Evolutionary conservation across 1,140 invertebrate genomes (phyloP).

Genomic region (Orussus abietinus): DNA sequence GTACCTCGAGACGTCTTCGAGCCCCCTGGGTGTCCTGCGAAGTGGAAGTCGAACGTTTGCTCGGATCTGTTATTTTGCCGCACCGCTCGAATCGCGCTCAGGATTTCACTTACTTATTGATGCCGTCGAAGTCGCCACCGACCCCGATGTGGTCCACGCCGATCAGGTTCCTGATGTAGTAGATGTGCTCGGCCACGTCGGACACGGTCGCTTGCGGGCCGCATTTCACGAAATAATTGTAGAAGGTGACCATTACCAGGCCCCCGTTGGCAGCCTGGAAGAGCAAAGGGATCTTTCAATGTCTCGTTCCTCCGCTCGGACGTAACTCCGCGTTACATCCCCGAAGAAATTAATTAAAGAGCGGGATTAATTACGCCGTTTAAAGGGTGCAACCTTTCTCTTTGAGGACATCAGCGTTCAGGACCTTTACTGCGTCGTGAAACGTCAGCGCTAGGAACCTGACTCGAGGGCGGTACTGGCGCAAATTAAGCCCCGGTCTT

Average conservation of each 20-base stretch:
- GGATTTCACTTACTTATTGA: slow-evolving; percentile 52
- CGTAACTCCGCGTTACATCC: too few species aligned
- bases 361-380: too few species aligned
- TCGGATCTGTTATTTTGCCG: too few species aligned
- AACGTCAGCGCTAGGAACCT: too few species aligned
- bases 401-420: too few species aligned
- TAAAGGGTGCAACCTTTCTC: too few species aligned
- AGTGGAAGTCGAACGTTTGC: slow-evolving; percentile 27
- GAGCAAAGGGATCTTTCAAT: slow-evolving; percentile 20
- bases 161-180: slow-evolving; percentile 59
- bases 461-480: too few species aligned
- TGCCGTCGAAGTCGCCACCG: slow-evolving; percentile 59
- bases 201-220: slow-evolving; percentile 66
- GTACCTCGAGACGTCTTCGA: slow-evolving; percentile 90
- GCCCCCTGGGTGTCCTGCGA: slow-evolving; percentile 73
- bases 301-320: too few species aligned
- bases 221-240: slow-evolving; percentile 80
- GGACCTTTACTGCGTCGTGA: too few species aligned
- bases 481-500: too few species aligned
- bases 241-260: slow-evolving; percentile 88
- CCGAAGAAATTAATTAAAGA: too few species aligned
- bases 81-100: too few species aligned
- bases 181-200: slow-evolving; percentile 65
- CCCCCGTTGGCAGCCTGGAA: slow-evolving; percentile 74
- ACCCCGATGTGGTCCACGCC: slow-evolving; percentile 61